These are phyloP conservation scores for Zaprionus bogoriensis DNA, from an alignment of 2,888 invertebrate genomes.

Conservation along the genomic window DNA sequence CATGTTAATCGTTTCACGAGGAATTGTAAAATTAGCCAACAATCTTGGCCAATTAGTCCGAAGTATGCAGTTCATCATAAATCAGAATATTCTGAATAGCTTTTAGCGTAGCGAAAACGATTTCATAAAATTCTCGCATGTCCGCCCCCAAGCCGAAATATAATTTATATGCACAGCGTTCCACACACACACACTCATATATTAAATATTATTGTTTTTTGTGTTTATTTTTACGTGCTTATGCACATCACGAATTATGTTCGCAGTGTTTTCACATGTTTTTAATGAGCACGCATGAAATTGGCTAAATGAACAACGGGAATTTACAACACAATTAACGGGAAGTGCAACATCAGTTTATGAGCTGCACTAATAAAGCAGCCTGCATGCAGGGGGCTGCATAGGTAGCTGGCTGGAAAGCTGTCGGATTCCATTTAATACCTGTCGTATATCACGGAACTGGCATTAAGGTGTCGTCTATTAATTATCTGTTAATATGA, in stretches of 20 bases:
- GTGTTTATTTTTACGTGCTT: constrained; percentile 33
- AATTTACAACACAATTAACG: constrained; percentile 57
- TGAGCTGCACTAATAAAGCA: constrained; percentile 28
- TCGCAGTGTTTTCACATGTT: constrained; percentile 45
- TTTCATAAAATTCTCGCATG: background rate
- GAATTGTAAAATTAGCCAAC: background rate
- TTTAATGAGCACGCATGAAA: constrained; percentile 55
- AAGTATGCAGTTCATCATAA: constrained; percentile 1
- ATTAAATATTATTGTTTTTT: constrained; percentile 18
- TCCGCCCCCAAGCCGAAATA: background rate
- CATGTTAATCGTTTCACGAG: background rate
- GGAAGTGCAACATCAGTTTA: constrained; percentile 26
- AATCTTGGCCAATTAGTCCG: background rate
- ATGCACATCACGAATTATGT: constrained; percentile 40
- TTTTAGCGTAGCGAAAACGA: background rate
- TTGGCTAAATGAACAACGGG: constrained; percentile 38
- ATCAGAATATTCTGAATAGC: background rate
- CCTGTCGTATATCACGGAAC: constrained; percentile 51
- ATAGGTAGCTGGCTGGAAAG: constrained; percentile 14
- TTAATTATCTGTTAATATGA: constrained; percentile 60
- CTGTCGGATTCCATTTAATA: constrained; percentile 47
- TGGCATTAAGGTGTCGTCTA: constrained; percentile 52
- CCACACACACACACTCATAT: background rate
- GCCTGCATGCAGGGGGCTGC: background rate
- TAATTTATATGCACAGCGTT: background rate